These are phyloP conservation scores for Syndactyla subalaris DNA, from an alignment of 2,797 vertebrate species.

Conservation along the genomic window DNA sequence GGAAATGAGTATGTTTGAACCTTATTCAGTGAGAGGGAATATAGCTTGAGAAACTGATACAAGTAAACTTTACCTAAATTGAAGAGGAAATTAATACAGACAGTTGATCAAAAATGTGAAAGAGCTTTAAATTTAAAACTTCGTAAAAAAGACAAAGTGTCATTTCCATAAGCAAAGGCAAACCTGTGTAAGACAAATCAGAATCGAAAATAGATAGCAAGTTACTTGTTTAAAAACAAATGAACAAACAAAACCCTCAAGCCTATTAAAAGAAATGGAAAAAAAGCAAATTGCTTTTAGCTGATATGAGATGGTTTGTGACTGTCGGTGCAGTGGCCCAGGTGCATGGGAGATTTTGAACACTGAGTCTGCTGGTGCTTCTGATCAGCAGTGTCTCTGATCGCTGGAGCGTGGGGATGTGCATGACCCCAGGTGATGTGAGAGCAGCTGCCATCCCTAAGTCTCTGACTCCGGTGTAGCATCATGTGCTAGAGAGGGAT, in stretches of 20 bases:
- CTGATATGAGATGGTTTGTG: accelerated
- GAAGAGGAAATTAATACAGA: conserved; percentile 48
- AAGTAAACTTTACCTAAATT: conserved; percentile 9
- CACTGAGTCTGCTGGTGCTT: background rate
- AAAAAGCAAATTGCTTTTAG: background rate
- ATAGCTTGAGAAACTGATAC: background rate
- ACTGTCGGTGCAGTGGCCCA: background rate
- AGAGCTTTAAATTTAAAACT: background rate
- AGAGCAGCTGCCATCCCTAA: background rate
- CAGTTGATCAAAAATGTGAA: conserved; percentile 36
- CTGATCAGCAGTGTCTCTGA: background rate
- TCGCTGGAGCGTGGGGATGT: background rate
- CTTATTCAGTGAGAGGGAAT: conserved; percentile 13
- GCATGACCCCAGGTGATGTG: background rate
- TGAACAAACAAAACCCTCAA: background rate
- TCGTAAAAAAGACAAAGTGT: background rate
- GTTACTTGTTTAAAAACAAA: background rate
- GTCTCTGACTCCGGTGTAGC: background rate
- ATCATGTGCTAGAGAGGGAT: background rate
- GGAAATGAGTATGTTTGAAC: conserved; percentile 39
- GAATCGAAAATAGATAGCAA: background rate
- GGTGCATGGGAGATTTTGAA: background rate
- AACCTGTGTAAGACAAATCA: background rate
- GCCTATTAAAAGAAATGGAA: background rate
- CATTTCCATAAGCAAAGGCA: background rate